Conservation (phyloP, 2,888 invertebrate genomes). For the Parthenolecanium corni region DNA sequence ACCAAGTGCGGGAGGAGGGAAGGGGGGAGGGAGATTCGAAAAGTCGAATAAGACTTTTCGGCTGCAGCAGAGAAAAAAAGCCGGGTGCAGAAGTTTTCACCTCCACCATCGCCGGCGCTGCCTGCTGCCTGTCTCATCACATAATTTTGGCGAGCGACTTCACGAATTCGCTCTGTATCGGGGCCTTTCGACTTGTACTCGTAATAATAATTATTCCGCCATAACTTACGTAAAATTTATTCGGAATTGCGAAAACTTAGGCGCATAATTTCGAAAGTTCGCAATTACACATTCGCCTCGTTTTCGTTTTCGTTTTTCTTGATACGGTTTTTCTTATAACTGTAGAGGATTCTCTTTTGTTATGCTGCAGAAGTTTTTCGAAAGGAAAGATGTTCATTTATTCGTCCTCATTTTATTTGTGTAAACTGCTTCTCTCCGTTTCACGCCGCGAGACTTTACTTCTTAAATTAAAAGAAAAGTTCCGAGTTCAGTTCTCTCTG, state of each 20-base stretch:
- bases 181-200: conserved; percentile 16
- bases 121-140: background rate
- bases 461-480: background rate
- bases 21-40: background rate
- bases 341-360: conserved; percentile 9
- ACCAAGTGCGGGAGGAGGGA: background rate
- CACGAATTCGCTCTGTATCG: conserved; percentile 14
- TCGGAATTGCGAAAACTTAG: conserved; percentile 18
- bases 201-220: conserved; percentile 25
- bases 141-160: background rate
- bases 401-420: conserved; percentile 5
- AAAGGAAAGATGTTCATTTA: conserved; percentile 22
- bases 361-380: conserved; percentile 15
- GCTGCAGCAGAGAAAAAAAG: no score
- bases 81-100: background rate
- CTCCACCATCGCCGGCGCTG: background rate
- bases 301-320: no score
- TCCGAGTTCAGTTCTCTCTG: background rate
- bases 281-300: conserved; percentile 23
- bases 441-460: no score
- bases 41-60: background rate
- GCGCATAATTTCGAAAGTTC: conserved; percentile 20
- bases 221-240: conserved; percentile 25
- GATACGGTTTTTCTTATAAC: no score
- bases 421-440: background rate